Evolutionary conservation across 2,888 invertebrate species (phyloP).

Genomic region (Sarcophaga caerulescens): DNA sequence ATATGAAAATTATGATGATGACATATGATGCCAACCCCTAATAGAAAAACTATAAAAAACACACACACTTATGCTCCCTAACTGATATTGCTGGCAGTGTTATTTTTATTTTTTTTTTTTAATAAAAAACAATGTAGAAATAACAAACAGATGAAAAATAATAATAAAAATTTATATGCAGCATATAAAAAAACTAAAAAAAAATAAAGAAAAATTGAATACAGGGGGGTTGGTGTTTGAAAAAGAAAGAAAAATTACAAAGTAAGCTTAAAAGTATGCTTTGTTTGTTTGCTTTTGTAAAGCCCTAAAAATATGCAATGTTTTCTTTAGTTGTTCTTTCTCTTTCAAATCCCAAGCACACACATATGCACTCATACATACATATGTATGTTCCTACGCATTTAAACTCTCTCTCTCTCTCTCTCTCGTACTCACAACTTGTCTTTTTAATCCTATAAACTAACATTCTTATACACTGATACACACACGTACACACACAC

Average conservation of each 20-base stretch:
- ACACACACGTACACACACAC: not conserved
- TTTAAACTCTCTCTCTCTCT: not conserved
- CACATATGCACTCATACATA: not conserved
- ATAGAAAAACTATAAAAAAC: conserved; percentile 42
- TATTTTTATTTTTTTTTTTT: not conserved
- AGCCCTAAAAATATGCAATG: conserved; percentile 69
- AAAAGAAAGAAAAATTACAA: conserved; percentile 11
- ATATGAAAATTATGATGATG: conserved; percentile 68
- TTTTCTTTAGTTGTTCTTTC: conserved; percentile 43
- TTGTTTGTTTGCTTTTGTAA: conserved; percentile 50
- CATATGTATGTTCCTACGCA: not conserved
- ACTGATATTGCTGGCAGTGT: too few relatives aligned
- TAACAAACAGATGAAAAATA: conserved; percentile 57
- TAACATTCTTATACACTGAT: not conserved
- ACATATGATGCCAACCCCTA: conserved; percentile 66
- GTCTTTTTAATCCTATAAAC: conserved; percentile 65
- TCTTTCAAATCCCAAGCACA: not conserved
- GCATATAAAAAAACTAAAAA: conserved; percentile 1
- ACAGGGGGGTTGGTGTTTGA: too few relatives aligned
- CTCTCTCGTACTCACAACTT: conserved; percentile 31
- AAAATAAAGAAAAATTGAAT: too few relatives aligned
- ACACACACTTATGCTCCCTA: not conserved
- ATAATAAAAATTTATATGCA: conserved; percentile 25
- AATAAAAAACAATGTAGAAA: conserved; percentile 46
- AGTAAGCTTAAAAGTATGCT: conserved; percentile 48